These are phyloP conservation scores for Enteromius paludinosus DNA, from an alignment of 2,797 vertebrate genomes.

Conservation along the genomic window DNA sequence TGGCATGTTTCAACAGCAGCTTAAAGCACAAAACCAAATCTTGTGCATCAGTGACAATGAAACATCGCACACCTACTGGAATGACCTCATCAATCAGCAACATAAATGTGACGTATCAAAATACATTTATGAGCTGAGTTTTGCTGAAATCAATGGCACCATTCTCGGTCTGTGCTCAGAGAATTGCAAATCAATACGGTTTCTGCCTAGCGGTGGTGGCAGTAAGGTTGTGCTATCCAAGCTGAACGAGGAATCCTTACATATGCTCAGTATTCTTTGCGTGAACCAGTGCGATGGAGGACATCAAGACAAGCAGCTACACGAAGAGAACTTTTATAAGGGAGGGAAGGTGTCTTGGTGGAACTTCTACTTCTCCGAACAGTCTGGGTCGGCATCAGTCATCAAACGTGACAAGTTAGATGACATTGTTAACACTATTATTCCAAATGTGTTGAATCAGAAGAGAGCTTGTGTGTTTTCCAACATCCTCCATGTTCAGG, in stretches of 20 bases:
- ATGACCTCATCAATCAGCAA: constrained; percentile 56
- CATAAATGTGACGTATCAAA: constrained; percentile 63
- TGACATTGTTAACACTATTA: constrained; percentile 67
- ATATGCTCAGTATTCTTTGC: constrained; percentile 67
- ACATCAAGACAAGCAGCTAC: constrained; percentile 60
- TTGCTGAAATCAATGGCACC: constrained; percentile 73
- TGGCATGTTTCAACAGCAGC: constrained; percentile 69
- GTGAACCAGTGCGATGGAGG: constrained; percentile 75
- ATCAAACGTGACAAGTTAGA: constrained; percentile 73
- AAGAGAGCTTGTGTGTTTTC: constrained; percentile 73
- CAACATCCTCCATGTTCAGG: constrained; percentile 81
- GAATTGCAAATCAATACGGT: constrained; percentile 64
- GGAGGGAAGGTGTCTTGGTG: constrained; percentile 73
- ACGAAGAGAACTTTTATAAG: constrained; percentile 72
- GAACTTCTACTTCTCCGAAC: constrained; percentile 76
- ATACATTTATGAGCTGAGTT: constrained; percentile 72
- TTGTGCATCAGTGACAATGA: constrained; percentile 73
- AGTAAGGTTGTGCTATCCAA: constrained; percentile 67
- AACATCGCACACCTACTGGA: constrained; percentile 68
- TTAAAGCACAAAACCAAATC: constrained; percentile 68
- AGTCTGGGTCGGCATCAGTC: constrained; percentile 65
- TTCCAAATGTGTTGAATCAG: constrained; percentile 62
- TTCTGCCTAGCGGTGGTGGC: constrained; percentile 65
- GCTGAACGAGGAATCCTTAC: constrained; percentile 63
- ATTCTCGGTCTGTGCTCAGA: constrained; percentile 71